These are phyloP conservation scores for Rambutsinella grinnellia DNA, from an alignment of 2,888 invertebrate species.

Conservation along the genomic window DNA sequence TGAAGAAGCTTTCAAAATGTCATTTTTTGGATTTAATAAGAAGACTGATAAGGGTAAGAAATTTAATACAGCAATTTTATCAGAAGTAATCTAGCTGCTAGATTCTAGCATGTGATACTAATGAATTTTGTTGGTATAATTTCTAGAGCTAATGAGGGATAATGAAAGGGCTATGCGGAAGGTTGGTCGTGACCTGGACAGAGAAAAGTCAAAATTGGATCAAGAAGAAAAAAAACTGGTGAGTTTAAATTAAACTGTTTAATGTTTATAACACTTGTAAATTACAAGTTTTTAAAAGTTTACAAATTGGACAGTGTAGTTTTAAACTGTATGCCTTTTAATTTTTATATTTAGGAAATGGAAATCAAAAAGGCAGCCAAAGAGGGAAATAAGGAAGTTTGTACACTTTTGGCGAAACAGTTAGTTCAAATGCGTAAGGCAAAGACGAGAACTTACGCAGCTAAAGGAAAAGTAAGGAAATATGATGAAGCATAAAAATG, in stretches of 20 bases:
- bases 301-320: too few relatives aligned
- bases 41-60: constrained; percentile 64
- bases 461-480: constrained; percentile 79
- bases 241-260: constrained; percentile 61
- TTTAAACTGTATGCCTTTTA: not conserved
- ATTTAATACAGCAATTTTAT: not conserved
- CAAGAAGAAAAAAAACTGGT: constrained; percentile 91
- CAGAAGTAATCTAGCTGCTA: not conserved
- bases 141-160: constrained; percentile 84
- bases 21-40: constrained; percentile 63
- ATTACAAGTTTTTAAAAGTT: too few relatives aligned
- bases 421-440: constrained; percentile 89
- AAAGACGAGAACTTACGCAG: constrained; percentile 84
- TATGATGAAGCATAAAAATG: not conserved
- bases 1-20: constrained; percentile 46
- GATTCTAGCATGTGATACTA: not conserved
- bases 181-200: constrained; percentile 85
- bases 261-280: not conserved
- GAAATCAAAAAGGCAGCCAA: constrained; percentile 92
- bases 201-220: constrained; percentile 85
- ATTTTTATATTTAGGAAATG: constrained; percentile 74
- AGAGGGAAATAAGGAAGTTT: constrained; percentile 87
- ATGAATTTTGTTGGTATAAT: constrained; percentile 9
- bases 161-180: constrained; percentile 85
- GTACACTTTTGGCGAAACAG: constrained; percentile 88